A percentile compares a stretch with the other conserved stretches of the same genome.
These are phyloP conservation scores for Catostylus mosaicus DNA, from an alignment of 30 jellyfish, hydroid and myxozoan genomes.

Conservation along the genomic window DNA sequence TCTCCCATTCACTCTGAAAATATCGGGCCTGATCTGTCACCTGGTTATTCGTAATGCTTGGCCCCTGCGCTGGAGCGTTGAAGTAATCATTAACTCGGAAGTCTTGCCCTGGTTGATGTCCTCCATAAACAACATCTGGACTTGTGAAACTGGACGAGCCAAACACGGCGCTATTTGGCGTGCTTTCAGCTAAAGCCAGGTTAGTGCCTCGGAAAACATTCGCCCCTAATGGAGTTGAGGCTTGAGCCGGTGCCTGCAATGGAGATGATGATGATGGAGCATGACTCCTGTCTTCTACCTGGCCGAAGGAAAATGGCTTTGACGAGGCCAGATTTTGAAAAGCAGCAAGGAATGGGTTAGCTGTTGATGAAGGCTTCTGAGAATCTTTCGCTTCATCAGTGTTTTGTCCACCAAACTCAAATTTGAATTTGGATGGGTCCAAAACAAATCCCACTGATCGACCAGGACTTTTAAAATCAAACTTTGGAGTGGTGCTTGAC, in stretches of 20 bases:
- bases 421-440: slow-evolving; percentile 26
- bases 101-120: neutral
- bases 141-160: neutral
- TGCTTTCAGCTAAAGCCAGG: neutral
- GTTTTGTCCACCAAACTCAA: slow-evolving; percentile 15
- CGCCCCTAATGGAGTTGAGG: slow-evolving; percentile 27
- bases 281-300: neutral
- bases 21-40: slow-evolving; percentile 63
- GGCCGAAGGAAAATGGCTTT: slow-evolving; percentile 33
- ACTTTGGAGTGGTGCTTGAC: neutral
- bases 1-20: slow-evolving; percentile 67
- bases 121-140: neutral
- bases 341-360: slow-evolving; percentile 56
- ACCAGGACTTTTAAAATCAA: neutral
- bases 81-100: slow-evolving; percentile 12
- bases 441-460: slow-evolving; percentile 11
- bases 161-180: neutral
- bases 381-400: neutral
- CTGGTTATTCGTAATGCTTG: neutral
- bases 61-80: slow-evolving; percentile 6
- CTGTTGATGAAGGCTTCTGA: neutral
- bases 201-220: neutral
- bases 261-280: slow-evolving; percentile 7
- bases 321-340: neutral
- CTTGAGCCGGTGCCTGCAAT: neutral